Evolutionary conservation across 2,797 vertebrate genomes (phyloP).

Genomic region (Siniperca obscura): DNA sequence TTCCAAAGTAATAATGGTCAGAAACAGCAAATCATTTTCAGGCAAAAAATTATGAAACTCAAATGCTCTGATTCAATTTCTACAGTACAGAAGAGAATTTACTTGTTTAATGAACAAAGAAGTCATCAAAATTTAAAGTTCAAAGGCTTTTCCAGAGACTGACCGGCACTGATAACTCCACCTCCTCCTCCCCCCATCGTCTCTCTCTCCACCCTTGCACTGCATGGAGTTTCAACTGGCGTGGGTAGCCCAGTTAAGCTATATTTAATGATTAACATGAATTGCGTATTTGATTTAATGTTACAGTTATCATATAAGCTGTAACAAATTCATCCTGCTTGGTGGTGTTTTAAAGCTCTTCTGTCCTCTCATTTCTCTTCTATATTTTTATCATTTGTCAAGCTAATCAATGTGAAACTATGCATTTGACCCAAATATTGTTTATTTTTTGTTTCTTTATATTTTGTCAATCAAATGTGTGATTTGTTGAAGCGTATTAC

Average conservation of each 20-base stretch:
- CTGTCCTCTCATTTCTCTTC: background rate
- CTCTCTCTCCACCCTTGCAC: background rate
- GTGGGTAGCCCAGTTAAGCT: background rate
- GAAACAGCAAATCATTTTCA: background rate
- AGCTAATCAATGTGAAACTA: background rate
- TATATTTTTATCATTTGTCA: background rate
- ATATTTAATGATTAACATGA: background rate
- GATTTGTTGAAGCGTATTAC: background rate
- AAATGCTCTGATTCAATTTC: background rate
- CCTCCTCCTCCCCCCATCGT: background rate
- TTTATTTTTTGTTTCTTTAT: background rate
- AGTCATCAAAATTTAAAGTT: background rate
- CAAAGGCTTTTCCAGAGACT: background rate
- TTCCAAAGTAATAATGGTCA: background rate
- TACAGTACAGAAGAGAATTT: background rate
- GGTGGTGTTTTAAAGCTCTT: background rate
- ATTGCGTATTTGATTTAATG: background rate
- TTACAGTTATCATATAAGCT: too few species aligned
- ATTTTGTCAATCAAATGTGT: background rate
- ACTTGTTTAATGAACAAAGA: background rate
- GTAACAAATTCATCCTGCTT: background rate
- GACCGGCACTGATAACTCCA: background rate
- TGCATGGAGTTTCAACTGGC: too few species aligned
- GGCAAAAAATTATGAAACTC: background rate
- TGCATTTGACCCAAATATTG: background rate